A percentile compares a stretch with the other conserved stretches of the same genome.
phyloP scores from a whole-genome alignment of 2,888 invertebrate genomes.

The Endotricha flammealis region DNA sequence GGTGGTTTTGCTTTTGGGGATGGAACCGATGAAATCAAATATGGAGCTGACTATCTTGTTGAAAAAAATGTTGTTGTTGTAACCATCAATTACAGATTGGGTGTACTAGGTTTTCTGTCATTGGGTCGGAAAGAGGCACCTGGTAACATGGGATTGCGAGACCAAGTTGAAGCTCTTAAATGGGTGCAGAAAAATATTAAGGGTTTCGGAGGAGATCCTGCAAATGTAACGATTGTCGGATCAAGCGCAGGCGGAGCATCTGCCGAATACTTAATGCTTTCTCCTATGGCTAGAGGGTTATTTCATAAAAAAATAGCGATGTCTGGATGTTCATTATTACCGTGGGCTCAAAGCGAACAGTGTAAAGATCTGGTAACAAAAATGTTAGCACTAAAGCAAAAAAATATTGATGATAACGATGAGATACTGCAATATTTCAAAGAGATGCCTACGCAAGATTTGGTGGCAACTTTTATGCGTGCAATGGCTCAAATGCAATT shows the following conservation, averaged over 20 bases:
- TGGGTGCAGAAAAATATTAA: slow-evolving; percentile 72
- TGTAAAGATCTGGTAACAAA: slow-evolving; percentile 42
- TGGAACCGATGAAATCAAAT: slow-evolving; percentile 53
- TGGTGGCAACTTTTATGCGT: slow-evolving; percentile 46
- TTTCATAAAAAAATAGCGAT: slow-evolving; percentile 76
- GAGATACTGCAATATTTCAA: slow-evolving; percentile 50
- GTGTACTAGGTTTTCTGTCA: slow-evolving; percentile 62
- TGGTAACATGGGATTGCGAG: slow-evolving; percentile 72
- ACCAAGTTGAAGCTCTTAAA: slow-evolving; percentile 71
- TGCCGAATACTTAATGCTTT: slow-evolving; percentile 61
- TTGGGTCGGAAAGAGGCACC: slow-evolving; percentile 60
- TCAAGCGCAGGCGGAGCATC: slow-evolving; percentile 73
- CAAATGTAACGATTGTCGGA: slow-evolving; percentile 72
- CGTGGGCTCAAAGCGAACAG: slow-evolving; percentile 62
- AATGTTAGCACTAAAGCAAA: slow-evolving; percentile 43
- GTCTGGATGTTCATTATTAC: slow-evolving; percentile 69
- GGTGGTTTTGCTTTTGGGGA: slow-evolving; percentile 66
- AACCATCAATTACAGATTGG: slow-evolving; percentile 63
- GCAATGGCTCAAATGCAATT: slow-evolving; percentile 31
- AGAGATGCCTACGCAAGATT: slow-evolving; percentile 40
- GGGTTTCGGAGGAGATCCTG: slow-evolving; percentile 66
- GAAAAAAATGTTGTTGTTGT: slow-evolving; percentile 63
- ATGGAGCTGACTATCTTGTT: slow-evolving; percentile 64
- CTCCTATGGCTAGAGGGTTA: slow-evolving; percentile 65
- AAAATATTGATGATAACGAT: slow-evolving; percentile 30